Evolutionary conservation across 2,888 invertebrate genomes (phyloP), one percentile per base, ranked within the genome.

Genomic region (Mactromeris polynyma): DNA sequence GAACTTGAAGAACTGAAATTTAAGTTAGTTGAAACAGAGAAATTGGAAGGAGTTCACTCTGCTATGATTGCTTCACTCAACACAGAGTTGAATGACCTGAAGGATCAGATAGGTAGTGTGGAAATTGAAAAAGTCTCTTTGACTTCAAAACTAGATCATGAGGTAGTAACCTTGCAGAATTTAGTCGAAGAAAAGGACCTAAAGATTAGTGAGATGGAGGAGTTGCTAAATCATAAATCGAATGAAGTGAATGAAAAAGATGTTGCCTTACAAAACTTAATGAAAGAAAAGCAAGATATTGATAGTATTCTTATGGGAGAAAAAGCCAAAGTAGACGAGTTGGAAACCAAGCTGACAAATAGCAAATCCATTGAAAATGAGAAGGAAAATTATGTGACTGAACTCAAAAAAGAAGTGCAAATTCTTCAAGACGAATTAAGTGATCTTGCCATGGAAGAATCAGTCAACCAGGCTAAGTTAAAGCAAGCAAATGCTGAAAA

Each of bases 61-160:
- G 88, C 86, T 26, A 86, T 80, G 33, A 31, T 90, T 14, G 89
- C 92, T 54, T 42, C 86, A 17, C 80, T 93, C 31, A 91, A 89
- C 33, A 81, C 80, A 26, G 91, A 94, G 80, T 38, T 93, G 14
- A 77, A 78, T 40, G 91, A 64, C 26, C n/a, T 89, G 7, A 84
- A 88, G 54, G 90, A 91, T 33, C 73, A 73, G 33, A 26, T 73
- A 6, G 40, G 26, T 9, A 33, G 31, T 40, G 14, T 58, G 33
- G 38, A 51, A 81, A 33, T 54, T 31, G 58, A 58, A 36, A 81
- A 36, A 31, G 33, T 17, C n/a, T 58, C 33, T 31, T 36, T 58
- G n/a, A 36, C 19, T 40, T 40, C 38, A 14, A 58, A 83, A 73
- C 14, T 73, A 3, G 36, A 73, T 6, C 73, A 36, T 73, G 73